phyloP scores from a whole-genome alignment of 2,113 vertebrate genomes.

The Ageneiosus marmoratus region DNA sequence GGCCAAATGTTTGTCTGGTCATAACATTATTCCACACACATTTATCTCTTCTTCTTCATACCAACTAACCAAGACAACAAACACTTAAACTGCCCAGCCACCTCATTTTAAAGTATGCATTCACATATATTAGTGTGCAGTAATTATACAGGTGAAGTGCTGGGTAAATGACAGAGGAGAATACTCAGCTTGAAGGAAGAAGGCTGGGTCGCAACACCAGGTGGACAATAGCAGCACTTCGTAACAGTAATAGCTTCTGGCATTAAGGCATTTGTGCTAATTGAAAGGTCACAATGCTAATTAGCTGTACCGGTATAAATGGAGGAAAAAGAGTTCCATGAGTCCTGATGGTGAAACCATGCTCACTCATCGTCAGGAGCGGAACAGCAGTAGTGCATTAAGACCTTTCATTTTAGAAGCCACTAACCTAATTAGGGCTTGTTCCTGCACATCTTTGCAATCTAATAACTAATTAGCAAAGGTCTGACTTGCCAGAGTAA shows the following conservation, averaged over 20 bases:
- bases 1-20: background rate
- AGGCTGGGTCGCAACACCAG: background rate
- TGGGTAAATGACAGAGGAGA: background rate
- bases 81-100: no score
- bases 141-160: background rate
- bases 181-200: background rate
- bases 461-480: constrained; percentile 86
- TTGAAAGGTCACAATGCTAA: constrained; percentile 56
- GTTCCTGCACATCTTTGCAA: constrained; percentile 71
- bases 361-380: constrained; percentile 48
- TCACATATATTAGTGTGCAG: background rate
- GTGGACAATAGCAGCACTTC: constrained; percentile 14
- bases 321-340: background rate
- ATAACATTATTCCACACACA: background rate
- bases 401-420: constrained; percentile 71
- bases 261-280: constrained; percentile 45
- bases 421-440: constrained; percentile 70
- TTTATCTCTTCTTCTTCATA: background rate
- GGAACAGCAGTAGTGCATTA: constrained; percentile 55
- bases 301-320: constrained; percentile 21
- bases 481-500: constrained; percentile 70
- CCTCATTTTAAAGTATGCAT: background rate
- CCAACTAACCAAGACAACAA: background rate
- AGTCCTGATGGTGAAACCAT: constrained; percentile 32
- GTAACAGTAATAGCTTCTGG: constrained; percentile 26